Percentiles rank a stretch among this genome's conserved stretches.
Conservation (phyloP, 2,113 vertebrate genomes). For the Plectropomus leopardus region DNA sequence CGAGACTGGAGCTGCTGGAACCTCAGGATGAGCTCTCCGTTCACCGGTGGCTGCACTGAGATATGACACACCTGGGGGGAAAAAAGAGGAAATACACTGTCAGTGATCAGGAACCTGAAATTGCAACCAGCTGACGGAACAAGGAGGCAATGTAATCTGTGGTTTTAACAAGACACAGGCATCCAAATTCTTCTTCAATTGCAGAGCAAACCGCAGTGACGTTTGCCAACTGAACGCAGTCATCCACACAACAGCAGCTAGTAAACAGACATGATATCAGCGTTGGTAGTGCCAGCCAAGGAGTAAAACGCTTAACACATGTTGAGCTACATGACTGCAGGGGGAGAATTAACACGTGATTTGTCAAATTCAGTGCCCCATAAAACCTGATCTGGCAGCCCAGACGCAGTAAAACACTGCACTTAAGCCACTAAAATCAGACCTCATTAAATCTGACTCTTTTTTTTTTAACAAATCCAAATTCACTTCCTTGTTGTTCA, state of each 20-base stretch:
- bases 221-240: slow-evolving; percentile 46
- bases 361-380: slow-evolving; percentile 52
- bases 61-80: slow-evolving; percentile 92
- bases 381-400: slow-evolving; percentile 53
- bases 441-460: slow-evolving; percentile 51
- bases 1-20: slow-evolving; percentile 98
- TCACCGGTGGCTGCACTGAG: slow-evolving; percentile 94
- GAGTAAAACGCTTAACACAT: slow-evolving; percentile 63
- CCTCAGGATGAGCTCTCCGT: slow-evolving; percentile 94
- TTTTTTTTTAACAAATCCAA: slow-evolving; percentile 36
- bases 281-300: slow-evolving; percentile 41
- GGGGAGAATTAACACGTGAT: slow-evolving; percentile 59
- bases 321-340: slow-evolving; percentile 52
- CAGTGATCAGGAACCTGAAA: background rate
- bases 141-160: background rate
- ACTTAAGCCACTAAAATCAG: slow-evolving; percentile 59
- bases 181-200: slow-evolving; percentile 40
- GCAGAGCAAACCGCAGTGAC: slow-evolving; percentile 40
- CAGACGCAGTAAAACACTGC: slow-evolving; percentile 63
- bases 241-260: slow-evolving; percentile 34
- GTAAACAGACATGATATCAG: slow-evolving; percentile 72
- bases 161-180: slow-evolving; percentile 12
- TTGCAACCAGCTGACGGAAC: background rate
- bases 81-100: background rate
- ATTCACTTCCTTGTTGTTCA: background rate